Conservation (phyloP, 2,888 invertebrate genomes). For the Neoaliturus tenellus region DNA sequence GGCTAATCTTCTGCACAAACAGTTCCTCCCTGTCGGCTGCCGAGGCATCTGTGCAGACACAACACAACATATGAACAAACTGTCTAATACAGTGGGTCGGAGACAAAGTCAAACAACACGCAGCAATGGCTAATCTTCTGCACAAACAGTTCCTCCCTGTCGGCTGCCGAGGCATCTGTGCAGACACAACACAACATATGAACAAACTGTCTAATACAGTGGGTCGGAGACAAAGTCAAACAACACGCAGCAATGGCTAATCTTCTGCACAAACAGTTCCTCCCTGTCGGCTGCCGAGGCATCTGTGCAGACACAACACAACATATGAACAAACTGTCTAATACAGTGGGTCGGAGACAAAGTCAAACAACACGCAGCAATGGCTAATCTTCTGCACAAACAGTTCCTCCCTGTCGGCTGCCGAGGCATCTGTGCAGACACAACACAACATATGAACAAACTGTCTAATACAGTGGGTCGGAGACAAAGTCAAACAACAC, state of each 20-base stretch:
- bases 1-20: slow-evolving; percentile 93
- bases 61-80: not conserved
- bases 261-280: slow-evolving; percentile 93
- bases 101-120: slow-evolving; percentile 94
- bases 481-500: slow-evolving; percentile 94
- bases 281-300: slow-evolving; percentile 91
- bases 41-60: slow-evolving; percentile 80
- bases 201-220: not conserved
- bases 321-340: not conserved
- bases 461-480: slow-evolving; percentile 68
- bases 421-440: slow-evolving; percentile 81
- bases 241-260: slow-evolving; percentile 94
- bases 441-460: not conserved
- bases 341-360: slow-evolving; percentile 77
- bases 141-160: slow-evolving; percentile 93
- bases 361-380: slow-evolving; percentile 96
- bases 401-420: slow-evolving; percentile 90
- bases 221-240: slow-evolving; percentile 89
- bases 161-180: slow-evolving; percentile 86
- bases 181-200: slow-evolving; percentile 57
- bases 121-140: slow-evolving; percentile 95
- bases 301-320: slow-evolving; percentile 74
- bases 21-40: slow-evolving; percentile 91
- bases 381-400: slow-evolving; percentile 95
- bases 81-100: slow-evolving; percentile 69